A percentile compares a stretch with the other conserved stretches of the same genome.
These are phyloP conservation scores for Drosophila leonis DNA, from an alignment of 2,888 invertebrate genomes.

Conservation along the genomic window DNA sequence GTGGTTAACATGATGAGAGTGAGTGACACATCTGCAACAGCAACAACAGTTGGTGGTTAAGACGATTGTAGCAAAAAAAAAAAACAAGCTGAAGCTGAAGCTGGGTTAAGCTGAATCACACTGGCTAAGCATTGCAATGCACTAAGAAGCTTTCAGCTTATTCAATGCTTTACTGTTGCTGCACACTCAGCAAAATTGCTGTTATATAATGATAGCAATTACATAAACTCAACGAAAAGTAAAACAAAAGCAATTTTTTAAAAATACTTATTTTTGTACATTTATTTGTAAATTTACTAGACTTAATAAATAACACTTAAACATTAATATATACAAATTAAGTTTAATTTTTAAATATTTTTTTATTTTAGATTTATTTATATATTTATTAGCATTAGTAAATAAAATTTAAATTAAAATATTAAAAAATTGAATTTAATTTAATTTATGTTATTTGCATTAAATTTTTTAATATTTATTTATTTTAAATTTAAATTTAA, in stretches of 20 bases:
- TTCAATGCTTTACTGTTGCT: background rate
- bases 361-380: too few relatives aligned
- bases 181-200: background rate
- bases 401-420: too few relatives aligned
- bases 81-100: background rate
- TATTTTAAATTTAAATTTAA: too few relatives aligned
- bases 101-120: conserved; percentile 39
- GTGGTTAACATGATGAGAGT: conserved; percentile 42
- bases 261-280: background rate
- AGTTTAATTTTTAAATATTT: too few relatives aligned
- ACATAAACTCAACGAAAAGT: background rate
- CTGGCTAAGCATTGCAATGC: conserved; percentile 19
- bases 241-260: background rate
- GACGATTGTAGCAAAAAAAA: conserved; percentile 4
- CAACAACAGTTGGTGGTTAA: conserved; percentile 21
- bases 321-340: too few relatives aligned
- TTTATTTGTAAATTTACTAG: too few relatives aligned
- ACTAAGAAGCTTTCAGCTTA: conserved; percentile 38
- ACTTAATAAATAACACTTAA: too few relatives aligned
- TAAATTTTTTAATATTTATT: too few relatives aligned
- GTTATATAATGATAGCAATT: background rate
- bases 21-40: conserved; percentile 49
- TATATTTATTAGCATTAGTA: too few relatives aligned
- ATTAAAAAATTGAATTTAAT: too few relatives aligned
- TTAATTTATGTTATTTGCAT: too few relatives aligned